Evolutionary conservation across 2,888 invertebrate genomes (phyloP), one percentile per base, ranked within the genome.

Genomic region (Philaethria dido): DNA sequence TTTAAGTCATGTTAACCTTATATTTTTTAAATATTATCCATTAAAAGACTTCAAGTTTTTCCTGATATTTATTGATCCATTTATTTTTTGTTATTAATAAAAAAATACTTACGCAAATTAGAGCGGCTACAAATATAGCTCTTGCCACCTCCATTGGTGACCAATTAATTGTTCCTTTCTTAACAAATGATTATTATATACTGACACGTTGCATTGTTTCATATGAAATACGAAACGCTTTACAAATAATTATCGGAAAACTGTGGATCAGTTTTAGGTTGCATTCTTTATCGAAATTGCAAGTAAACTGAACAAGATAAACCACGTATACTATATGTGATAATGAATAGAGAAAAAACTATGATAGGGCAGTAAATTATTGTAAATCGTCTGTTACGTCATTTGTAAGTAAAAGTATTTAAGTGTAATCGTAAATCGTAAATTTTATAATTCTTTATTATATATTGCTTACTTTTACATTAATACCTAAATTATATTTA

Each of bases 141-240:
- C 76, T 81, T 71, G 79, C 75, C 84, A 81, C 82, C 84, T 75
- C 77, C 78, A 75, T 77, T 69, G 81, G 78, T 82, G 84, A 81
- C 77, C 72, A 74, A 72, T 70, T 71, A 83, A 78, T 83, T 82
- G 77, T 65, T 61, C 48, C 61, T 64, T 66, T 54, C 45, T 59
- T 66, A 69, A 54, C 65, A 66, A 69, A 67, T 70, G 71, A 70
- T 66, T 75, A 72, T 78, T 89, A 79, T 89, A 89, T 90, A 89
- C 77, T 42, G 54, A 74, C 71, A 75, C 80, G 82, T 88, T 88
- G 78, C 83, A 69, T 25, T 62, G 50, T 33, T 69, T 55, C 29
- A n/a, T 44, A 50, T 48, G 20, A 29, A 57, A 65, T 33, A 44
- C 57, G 45, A 59, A 44, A 73, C 72, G 71, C 57, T 74, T 72